Base-by-base conservation (phyloP, 1,140 invertebrate species). In the Drosophila funebris region DNA sequence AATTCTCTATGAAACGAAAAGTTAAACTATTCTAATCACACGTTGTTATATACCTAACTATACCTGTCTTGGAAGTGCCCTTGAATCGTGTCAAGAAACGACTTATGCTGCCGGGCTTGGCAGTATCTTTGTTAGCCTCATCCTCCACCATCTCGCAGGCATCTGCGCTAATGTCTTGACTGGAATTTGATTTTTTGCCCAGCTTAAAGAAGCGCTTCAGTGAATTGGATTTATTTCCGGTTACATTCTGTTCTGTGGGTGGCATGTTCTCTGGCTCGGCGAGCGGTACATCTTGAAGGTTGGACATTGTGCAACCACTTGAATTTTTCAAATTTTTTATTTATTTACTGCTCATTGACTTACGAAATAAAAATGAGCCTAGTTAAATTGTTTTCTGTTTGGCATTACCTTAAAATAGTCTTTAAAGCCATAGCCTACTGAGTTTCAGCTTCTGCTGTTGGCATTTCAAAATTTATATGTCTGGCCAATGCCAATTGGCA, bases 121-220 rank as follows among this genome's bases (percentile, higher is more conserved):
- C 6, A 2, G 33, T 3, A 8, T 73, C 67, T 11, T 78, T 73
- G 14, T 20, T 39, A 1, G 4, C 50, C 7, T 66, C 71, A 1
- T 72, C 44, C 6, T 69, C 72, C 20, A 24, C 11, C n/a, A 14
- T 18, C 27, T 53, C 71, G 48, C 27, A 27, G 0, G n/a, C 11
- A 3, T 69, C 71, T 1, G 77, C 69, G 24, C 6, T 22, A 1
- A 53, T 22, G 0, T 64, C 61, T 1, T 53, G 29, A 5, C 24
- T 16, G 1, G 18, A 11, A 2, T 16, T 31, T 0, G 71, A 54
- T 9, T 76, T 83, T 43, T 71, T 88, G 58, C 73, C 61, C 1
- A 89, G 7, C 50, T 79, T 88, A 4, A 88, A 84, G 68, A 88
- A 83, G 6, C 83, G 84, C 29, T 89, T 88, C 5, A 88, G 48